These are phyloP conservation scores for Formica selysi DNA, from an alignment of 1,140 invertebrate species.

Conservation along the genomic window DNA sequence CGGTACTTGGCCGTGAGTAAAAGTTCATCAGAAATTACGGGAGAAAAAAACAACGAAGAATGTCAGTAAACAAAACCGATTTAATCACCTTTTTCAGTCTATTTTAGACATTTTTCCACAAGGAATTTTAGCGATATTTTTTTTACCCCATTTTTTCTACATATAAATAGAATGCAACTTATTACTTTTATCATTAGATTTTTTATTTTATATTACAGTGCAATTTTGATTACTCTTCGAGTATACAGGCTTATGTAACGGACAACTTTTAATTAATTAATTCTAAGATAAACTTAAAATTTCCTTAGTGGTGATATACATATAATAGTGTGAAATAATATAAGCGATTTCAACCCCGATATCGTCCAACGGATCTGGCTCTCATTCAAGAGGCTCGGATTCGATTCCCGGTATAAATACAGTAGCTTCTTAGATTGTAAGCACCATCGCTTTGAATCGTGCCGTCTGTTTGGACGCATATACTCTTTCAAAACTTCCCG, in stretches of 20 bases:
- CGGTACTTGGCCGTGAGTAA: constrained; percentile 84
- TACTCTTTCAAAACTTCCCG: too few species aligned
- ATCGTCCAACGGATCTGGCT: constrained; percentile 83
- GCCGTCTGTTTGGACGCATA: too few species aligned
- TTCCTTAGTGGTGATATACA: too few species aligned
- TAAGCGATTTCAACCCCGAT: constrained; percentile 62
- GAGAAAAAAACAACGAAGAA: neutral
- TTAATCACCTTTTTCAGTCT: neutral
- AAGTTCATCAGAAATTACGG: neutral
- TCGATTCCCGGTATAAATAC: too few species aligned
- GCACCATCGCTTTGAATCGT: too few species aligned
- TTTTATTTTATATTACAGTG: constrained; percentile 7
- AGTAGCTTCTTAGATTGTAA: too few species aligned
- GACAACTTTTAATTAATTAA: neutral
- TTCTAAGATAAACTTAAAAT: neutral
- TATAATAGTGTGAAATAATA: neutral
- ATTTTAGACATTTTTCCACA: too few species aligned
- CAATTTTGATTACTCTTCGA: neutral
- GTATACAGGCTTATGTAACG: neutral
- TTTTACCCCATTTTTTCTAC: too few species aligned
- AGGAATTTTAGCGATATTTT: too few species aligned
- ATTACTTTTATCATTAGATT: neutral
- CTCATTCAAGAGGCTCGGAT: constrained; percentile 78
- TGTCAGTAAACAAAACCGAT: neutral
- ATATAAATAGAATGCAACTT: too few species aligned